Evolutionary conservation across 92 coral and sea anemone species (phyloP), one percentile per base, ranked within the genome.

Genomic region (Phenganax stokvisi): DNA sequence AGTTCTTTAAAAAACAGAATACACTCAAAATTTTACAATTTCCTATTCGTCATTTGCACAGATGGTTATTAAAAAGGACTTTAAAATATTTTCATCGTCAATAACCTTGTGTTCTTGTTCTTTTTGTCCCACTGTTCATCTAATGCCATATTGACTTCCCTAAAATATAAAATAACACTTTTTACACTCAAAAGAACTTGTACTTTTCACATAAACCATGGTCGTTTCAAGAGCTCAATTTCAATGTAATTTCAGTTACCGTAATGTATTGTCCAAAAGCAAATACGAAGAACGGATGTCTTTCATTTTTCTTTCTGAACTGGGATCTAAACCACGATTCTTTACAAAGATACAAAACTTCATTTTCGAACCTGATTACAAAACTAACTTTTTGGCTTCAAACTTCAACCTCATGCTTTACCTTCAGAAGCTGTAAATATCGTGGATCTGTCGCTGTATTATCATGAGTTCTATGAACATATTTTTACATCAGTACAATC

Each of bases 51-150:
- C 6, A 12, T 28, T 10, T 0, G 16, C 80, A 27, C 47, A 37
- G 2, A 37, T 37, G 47, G 25, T 20, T 20, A 20, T 20, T 20
- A 20, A 20, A 20, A 20, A 20, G 25, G 25, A 20, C 0, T 20
- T 20, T 20, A 20, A 20, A 20, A 20, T 20, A 20, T 20, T 20
- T 20, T 20, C 25, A 20, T 20, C 0, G 10, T 17, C 53, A 13
- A n/a, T 74, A 72, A 91, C 98, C 88, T 89, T 56, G 68, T 79
- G 15, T 76, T 75, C 56, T 86, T 86, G 63, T 93, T 91, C 64
- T 93, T 90, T 67, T 93, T 91, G 81, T 93, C 88, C 98, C 98
- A 93, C 58, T 89, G 91, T 64, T 93, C 98, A 57, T 93, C 97
- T 64, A 93, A 86, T 11, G 85, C 84, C 85, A 93, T 70, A 70